Base-by-base conservation (phyloP, 2,888 invertebrate genomes). In the Orthonychiurus folsomi region DNA sequence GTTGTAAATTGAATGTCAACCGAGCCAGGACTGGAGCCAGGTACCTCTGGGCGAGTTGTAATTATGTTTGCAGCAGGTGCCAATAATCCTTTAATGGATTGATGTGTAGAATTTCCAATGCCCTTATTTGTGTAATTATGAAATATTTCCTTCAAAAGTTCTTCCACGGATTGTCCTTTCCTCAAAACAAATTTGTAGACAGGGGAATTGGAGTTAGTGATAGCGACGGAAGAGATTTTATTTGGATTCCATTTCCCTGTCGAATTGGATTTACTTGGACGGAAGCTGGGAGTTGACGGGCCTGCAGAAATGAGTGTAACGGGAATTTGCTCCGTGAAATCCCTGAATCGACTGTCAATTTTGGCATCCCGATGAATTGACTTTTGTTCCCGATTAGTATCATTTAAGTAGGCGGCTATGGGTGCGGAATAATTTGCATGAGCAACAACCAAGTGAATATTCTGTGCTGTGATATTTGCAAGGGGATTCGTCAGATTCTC, bases 151-250 rank as follows among this genome's bases (percentile, higher is more conserved):
- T 70, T 72, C 18, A 75, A 61, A 20, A 74, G 65, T 21, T 74
- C 75, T 58, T 75, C 74, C 21, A 74, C 69, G 37, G 70, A 68
- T 58, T 74, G 74, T 1, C 74, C 75, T 57, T 74, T 73, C 55
- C 71, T 68, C 47, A 75, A 59, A n/a, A 73, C 69, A 56, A 75
- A 75, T 53, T 74, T 74, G 66, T 74, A 74, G 24, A 75, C 73
- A 1, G 75, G 74, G 2, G 74, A 74, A 57, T 75, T 73, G 28
- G 66, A 62, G 26, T 60, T 69, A 56, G 64, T 66, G 1, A 63
- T 61, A 21, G 65, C 64, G 1, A 63, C 54, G 9, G 65, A 56
- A 3, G 63, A 37, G 5, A 64, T 12, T 56, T 64, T 66, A 15
- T 27, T 50, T 25, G 59, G 59, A 3, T 23, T 25, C 59, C 59